Conservation (phyloP, 1,140 invertebrate species). For the Dreissena polymorpha region DNA sequence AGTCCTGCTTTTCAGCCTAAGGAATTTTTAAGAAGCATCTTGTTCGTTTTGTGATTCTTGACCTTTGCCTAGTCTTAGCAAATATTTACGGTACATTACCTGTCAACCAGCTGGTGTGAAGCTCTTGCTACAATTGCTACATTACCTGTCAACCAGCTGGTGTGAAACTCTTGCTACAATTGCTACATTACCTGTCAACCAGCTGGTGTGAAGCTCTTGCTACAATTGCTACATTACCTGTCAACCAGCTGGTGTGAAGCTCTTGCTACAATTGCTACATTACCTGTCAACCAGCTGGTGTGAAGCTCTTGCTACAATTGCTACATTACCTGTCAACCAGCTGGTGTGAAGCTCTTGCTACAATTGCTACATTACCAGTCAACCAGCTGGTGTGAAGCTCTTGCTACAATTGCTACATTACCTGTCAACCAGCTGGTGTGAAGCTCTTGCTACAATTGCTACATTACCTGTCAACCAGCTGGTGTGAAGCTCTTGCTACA, state of each 20-base stretch:
- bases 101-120: slow-evolving; percentile 85
- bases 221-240: slow-evolving; percentile 87
- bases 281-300: slow-evolving; percentile 86
- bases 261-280: slow-evolving; percentile 86
- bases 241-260: slow-evolving; percentile 87
- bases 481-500: slow-evolving; percentile 88
- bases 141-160: slow-evolving; percentile 84
- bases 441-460: slow-evolving; percentile 88
- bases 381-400: slow-evolving; percentile 87
- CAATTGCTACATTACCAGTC: too few relatives aligned
- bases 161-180: slow-evolving; percentile 89
- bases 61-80: too few relatives aligned
- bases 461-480: too few relatives aligned
- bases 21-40: too few relatives aligned
- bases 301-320: slow-evolving; percentile 88
- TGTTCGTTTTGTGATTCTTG: too few relatives aligned
- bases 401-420: slow-evolving; percentile 87
- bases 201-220: slow-evolving; percentile 88
- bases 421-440: slow-evolving; percentile 86
- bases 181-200: too few relatives aligned
- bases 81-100: slow-evolving; percentile 48
- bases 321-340: too few relatives aligned
- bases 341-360: slow-evolving; percentile 88
- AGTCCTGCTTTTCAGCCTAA: too few relatives aligned
- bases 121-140: slow-evolving; percentile 87